phyloP scores from a whole-genome alignment of 2,888 invertebrate species.

The Drosophila austrosaltans region DNA sequence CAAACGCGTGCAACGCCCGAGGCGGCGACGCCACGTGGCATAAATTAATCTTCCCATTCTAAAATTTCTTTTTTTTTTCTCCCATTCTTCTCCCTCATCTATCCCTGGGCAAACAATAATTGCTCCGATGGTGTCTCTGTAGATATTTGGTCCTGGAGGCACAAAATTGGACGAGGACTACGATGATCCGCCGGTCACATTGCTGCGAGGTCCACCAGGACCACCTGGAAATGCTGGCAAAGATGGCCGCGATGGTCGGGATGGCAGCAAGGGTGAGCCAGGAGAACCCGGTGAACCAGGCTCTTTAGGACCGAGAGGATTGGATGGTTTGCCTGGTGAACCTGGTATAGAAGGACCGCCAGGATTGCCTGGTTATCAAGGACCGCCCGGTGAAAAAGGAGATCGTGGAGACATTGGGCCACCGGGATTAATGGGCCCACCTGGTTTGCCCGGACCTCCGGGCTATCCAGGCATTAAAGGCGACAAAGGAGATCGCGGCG shows the following conservation, averaged over 20 bases:
- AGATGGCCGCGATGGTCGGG: slow-evolving; percentile 82
- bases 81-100: slow-evolving; percentile 38
- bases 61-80: slow-evolving; percentile 36
- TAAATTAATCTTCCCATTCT: slow-evolving; percentile 66
- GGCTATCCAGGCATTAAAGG: slow-evolving; percentile 95
- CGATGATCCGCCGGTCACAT: slow-evolving; percentile 84
- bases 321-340: slow-evolving; percentile 90
- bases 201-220: slow-evolving; percentile 87
- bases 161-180: slow-evolving; percentile 83
- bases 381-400: slow-evolving; percentile 94
- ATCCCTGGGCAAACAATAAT: slow-evolving; percentile 8
- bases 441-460: slow-evolving; percentile 91
- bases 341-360: slow-evolving; percentile 95
- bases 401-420: slow-evolving; percentile 93
- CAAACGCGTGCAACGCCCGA: slow-evolving; percentile 55
- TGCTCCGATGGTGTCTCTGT: slow-evolving; percentile 34
- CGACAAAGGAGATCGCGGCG: slow-evolving; percentile 96
- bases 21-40: slow-evolving; percentile 69
- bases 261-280: slow-evolving; percentile 85
- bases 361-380: slow-evolving; percentile 89
- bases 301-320: slow-evolving; percentile 89
- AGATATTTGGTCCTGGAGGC: slow-evolving; percentile 83
- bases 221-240: slow-evolving; percentile 85
- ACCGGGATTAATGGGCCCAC: slow-evolving; percentile 96
- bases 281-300: slow-evolving; percentile 92